Conservation (phyloP, 2,888 invertebrate species). For the Entomobrya multifasciata region DNA sequence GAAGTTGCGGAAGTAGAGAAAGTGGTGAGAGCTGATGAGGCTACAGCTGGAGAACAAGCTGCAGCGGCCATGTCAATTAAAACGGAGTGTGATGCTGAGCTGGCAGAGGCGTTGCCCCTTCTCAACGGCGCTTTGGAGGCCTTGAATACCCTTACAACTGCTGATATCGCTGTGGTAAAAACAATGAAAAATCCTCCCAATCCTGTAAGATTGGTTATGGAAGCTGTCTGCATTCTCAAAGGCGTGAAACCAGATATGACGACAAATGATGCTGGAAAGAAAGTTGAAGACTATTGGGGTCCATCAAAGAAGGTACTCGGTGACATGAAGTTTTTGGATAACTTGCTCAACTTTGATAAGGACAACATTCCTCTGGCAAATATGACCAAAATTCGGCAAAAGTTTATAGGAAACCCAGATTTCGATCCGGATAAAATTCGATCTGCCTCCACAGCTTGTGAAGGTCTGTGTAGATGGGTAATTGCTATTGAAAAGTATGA, state of each 20-base stretch:
- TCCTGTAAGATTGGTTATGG: constrained; percentile 95
- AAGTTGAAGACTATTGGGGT: constrained; percentile 96
- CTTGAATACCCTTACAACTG: constrained; percentile 90
- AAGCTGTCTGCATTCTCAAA: constrained; percentile 96
- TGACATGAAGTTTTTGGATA: constrained; percentile 95
- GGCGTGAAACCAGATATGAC: constrained; percentile 94
- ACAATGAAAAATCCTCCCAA: constrained; percentile 98
- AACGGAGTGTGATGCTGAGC: constrained; percentile 94
- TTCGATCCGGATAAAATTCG: constrained; percentile 94
- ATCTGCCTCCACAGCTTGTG: constrained; percentile 93
- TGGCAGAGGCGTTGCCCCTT: constrained; percentile 95
- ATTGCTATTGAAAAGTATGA: constrained; percentile 97
- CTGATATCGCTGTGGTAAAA: constrained; percentile 95
- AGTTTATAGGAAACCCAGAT: constrained; percentile 92
- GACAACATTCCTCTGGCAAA: constrained; percentile 93
- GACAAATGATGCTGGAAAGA: constrained; percentile 90
- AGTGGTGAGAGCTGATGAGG: constrained; percentile 90
- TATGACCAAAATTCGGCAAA: constrained; percentile 89
- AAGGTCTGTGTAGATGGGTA: constrained; percentile 95
- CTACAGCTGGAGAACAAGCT: constrained; percentile 87
- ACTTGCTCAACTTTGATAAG: constrained; percentile 93
- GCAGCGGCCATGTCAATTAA: constrained; percentile 91
- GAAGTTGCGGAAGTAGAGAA: constrained; percentile 91
- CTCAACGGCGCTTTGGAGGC: constrained; percentile 92
- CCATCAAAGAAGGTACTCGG: constrained; percentile 93